These are phyloP conservation scores for Rhopilema esculentum DNA, from an alignment of 30 jellyfish, hydroid and myxozoan species.

Conservation along the genomic window DNA sequence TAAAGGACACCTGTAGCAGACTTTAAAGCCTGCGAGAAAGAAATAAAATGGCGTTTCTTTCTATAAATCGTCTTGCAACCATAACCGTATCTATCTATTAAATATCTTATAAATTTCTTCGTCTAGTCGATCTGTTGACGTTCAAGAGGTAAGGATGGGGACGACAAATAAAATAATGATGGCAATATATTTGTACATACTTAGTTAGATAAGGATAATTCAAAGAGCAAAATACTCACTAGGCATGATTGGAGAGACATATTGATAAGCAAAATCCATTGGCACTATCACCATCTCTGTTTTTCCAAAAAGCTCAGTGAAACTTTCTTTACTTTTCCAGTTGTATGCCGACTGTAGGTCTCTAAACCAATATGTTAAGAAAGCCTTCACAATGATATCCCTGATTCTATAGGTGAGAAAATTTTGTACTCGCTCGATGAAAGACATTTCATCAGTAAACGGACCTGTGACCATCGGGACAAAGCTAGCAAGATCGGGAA, in stretches of 20 bases:
- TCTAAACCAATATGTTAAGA: neutral
- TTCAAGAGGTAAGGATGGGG: too few species aligned
- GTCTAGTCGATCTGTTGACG: too few species aligned
- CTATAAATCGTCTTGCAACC: too few species aligned
- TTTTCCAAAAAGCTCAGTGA: conserved; percentile 5
- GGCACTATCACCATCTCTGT: conserved; percentile 46
- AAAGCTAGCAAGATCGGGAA: conserved; percentile 63
- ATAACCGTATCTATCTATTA: too few species aligned
- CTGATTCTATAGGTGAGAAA: neutral
- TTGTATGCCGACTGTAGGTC: conserved; percentile 1
- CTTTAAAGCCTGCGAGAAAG: too few species aligned
- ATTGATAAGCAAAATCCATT: conserved; percentile 50
- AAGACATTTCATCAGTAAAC: conserved; percentile 46
- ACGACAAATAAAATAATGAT: too few species aligned
- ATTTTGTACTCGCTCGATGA: conserved; percentile 31
- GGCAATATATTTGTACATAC: too few species aligned
- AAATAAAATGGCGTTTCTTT: too few species aligned
- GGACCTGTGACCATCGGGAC: conserved; percentile 24
- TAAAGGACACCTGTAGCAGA: too few species aligned
- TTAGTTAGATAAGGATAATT: too few species aligned
- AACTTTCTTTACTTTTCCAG: neutral
- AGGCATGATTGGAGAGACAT: conserved; percentile 64
- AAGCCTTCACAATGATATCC: neutral
- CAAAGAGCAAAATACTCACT: conserved; percentile 10
- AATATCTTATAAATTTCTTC: too few species aligned